phyloP scores from a whole-genome alignment of 2,797 vertebrate genomes.

The Tokudaia muenninki region DNA sequence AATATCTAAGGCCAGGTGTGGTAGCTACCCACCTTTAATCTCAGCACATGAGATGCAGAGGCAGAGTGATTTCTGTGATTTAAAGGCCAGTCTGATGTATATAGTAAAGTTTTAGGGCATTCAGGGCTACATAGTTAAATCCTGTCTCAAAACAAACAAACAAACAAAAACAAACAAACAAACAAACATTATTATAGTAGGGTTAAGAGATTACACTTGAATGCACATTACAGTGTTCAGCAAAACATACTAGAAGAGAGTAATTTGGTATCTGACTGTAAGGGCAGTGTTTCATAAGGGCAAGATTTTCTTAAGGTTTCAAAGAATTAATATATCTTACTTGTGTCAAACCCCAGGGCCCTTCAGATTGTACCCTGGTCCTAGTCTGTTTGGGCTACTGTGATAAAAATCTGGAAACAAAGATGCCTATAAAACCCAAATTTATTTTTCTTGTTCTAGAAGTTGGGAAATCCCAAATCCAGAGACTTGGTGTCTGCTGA shows the following conservation, averaged over 20 bases:
- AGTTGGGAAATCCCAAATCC: neutral
- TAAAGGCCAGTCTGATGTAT: neutral
- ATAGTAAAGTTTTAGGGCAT: neutral
- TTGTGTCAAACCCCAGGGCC: neutral
- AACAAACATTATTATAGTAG: neutral
- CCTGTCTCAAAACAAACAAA: neutral
- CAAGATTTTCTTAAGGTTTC: neutral
- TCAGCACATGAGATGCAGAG: neutral
- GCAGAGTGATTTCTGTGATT: neutral
- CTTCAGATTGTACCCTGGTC: neutral
- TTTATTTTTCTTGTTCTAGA: neutral
- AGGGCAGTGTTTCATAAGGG: neutral
- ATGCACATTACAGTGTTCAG: conserved; percentile 21
- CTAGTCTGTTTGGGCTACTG: neutral
- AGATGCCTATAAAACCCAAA: neutral
- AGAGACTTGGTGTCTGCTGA: neutral
- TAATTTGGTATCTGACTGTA: neutral
- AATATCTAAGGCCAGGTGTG: conserved; percentile 12
- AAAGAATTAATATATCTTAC: conserved; percentile 11
- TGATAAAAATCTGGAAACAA: neutral
- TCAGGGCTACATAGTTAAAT: neutral
- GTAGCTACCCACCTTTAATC: neutral
- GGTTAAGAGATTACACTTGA: conserved; percentile 8
- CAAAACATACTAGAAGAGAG: conserved; percentile 22
- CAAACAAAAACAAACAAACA: neutral